These are phyloP conservation scores for Apodemia duryi DNA, from an alignment of 2,888 invertebrate genomes.

Conservation along the genomic window DNA sequence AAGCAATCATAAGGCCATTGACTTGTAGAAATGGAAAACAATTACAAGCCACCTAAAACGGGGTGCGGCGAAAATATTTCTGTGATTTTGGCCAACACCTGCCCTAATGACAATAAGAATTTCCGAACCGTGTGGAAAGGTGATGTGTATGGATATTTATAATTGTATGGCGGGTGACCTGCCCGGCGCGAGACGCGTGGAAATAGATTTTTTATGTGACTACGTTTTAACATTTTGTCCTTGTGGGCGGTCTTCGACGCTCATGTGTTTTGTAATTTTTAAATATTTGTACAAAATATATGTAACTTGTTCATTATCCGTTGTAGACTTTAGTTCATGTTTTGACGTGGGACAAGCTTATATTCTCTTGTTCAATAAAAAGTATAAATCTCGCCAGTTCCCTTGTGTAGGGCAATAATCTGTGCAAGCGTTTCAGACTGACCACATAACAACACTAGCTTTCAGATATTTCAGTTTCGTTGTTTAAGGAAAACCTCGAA, in stretches of 20 bases:
- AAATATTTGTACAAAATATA: background rate
- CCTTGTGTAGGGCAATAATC: too few species aligned
- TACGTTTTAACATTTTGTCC: slow-evolving; percentile 31
- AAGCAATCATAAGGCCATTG: background rate
- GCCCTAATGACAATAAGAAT: slow-evolving; percentile 31
- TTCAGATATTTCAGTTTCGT: too few species aligned
- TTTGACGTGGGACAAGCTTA: too few species aligned
- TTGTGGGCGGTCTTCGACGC: slow-evolving; percentile 30
- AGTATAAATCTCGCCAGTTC: too few species aligned
- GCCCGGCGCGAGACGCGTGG: slow-evolving; percentile 28
- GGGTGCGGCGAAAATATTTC: slow-evolving; percentile 10
- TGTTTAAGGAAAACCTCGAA: too few species aligned
- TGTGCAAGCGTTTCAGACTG: too few species aligned
- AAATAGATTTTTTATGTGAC: slow-evolving; percentile 39
- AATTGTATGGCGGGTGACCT: slow-evolving; percentile 34
- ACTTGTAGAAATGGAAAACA: background rate
- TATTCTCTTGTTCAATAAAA: too few species aligned
- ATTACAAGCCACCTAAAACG: slow-evolving; percentile 1
- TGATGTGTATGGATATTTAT: slow-evolving; percentile 37
- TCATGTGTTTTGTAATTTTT: slow-evolving; percentile 3
- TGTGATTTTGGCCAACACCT: slow-evolving; percentile 30
- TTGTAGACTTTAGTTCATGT: too few species aligned
- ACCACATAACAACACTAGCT: too few species aligned
- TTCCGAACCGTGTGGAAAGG: slow-evolving; percentile 37
- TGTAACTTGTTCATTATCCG: background rate